Evolutionary conservation across 2,113 vertebrate genomes (phyloP), one percentile per base, ranked within the genome.

Genomic region (Ammodramus savannarum): DNA sequence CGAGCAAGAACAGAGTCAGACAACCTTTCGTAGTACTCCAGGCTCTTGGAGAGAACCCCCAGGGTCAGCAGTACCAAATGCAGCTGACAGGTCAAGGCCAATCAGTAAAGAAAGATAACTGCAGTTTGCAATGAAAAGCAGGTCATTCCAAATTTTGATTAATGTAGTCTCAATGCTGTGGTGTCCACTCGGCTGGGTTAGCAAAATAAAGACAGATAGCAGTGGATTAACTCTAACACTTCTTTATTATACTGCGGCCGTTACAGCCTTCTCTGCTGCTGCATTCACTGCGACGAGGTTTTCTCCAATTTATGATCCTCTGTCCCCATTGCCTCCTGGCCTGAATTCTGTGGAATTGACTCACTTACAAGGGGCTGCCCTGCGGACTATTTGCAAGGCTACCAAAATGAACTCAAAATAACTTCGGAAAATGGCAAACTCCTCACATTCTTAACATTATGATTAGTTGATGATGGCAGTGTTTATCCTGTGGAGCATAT

Each of bases 21-120:
- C 34, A 95, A 92, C 94, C 94, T 83, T 58, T 93, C 32, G 3
- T 75, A 78, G 90, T 93, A 84, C 67, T 87, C 36, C 22, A 85
- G 93, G 94, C 90, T 97, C 89, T 85, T 63, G 84, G 72, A 89
- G 93, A 87, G 58, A 94, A 89, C 69, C 85, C 93, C 72, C 65
- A 80, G 95, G 91, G 95, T 95, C 86, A 91, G 82, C 58, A 67
- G 94, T 82, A 94, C 87, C 94, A 85, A 96, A 95, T 73, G 59
- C 76, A 92, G 94, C 95, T 96, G 89, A 83, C 74, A 96, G 96
- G 95, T 97, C 94, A 98, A 97, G 96, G 97, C 94, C 94, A 91
- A 95, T 94, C 94, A 95, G 87, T 80, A 96, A 97, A 96, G 85
- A 97, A 97, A 96, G 95, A 92, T 96, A 96, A 93, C 95, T 67